These are phyloP conservation scores for Triplophysa rosa DNA, from an alignment of 2,113 vertebrate genomes.

Conservation along the genomic window DNA sequence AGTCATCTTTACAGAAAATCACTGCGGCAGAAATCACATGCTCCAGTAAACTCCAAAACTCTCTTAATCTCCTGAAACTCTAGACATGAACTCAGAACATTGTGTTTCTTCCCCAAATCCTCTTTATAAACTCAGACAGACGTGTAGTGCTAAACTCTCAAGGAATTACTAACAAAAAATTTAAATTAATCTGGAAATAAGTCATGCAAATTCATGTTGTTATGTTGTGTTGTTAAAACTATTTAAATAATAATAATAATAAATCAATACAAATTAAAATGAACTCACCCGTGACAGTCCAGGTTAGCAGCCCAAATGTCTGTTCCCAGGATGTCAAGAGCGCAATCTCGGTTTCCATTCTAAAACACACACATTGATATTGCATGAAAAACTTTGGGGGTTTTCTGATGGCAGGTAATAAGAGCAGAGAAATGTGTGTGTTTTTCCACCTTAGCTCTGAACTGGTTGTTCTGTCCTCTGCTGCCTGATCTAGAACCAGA, in stretches of 20 bases:
- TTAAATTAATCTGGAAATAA: too few relatives aligned
- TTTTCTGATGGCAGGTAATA: neutral
- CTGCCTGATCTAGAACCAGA: slow-evolving; percentile 80
- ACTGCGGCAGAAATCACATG: neutral
- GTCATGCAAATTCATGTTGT: too few relatives aligned
- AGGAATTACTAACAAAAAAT: too few relatives aligned
- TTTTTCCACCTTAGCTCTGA: slow-evolving; percentile 75
- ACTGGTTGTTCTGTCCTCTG: slow-evolving; percentile 77
- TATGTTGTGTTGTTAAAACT: too few relatives aligned
- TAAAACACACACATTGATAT: slow-evolving; percentile 57
- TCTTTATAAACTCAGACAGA: too few relatives aligned
- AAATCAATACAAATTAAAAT: too few relatives aligned
- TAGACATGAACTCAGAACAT: neutral
- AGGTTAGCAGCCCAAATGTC: slow-evolving; percentile 99
- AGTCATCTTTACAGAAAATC: too few relatives aligned
- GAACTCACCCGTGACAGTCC: slow-evolving; percentile 89
- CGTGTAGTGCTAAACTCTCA: too few relatives aligned
- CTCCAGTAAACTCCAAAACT: neutral
- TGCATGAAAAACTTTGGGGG: neutral
- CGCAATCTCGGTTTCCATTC: slow-evolving; percentile 90
- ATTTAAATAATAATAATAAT: too few relatives aligned
- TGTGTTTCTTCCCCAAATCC: neutral
- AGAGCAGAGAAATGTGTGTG: neutral
- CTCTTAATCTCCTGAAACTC: neutral
- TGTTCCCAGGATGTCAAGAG: slow-evolving; percentile 92